Evolutionary conservation across 1,140 invertebrate genomes (phyloP).

Genomic region (Drosophila suzukii): DNA sequence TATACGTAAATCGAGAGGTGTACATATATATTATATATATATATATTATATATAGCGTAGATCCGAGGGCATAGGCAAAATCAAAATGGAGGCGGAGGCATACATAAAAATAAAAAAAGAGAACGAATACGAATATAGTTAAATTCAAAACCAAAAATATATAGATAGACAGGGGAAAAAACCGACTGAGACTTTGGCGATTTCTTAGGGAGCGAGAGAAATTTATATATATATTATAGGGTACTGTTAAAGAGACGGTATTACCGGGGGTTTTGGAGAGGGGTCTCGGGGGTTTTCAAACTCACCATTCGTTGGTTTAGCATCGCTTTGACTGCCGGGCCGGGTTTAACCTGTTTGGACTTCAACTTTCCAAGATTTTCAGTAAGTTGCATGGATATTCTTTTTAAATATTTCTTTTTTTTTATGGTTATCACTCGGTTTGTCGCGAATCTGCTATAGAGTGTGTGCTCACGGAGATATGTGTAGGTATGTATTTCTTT

Average conservation of each 20-base stretch:
- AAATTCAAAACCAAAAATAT: conserved; percentile 29
- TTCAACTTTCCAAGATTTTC: conserved; percentile 53
- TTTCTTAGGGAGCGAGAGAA: conserved; percentile 7
- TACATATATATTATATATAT: conserved; percentile 14
- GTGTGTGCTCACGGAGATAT: conserved; percentile 8
- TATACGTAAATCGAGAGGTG: conserved; percentile 8
- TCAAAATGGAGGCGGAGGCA: conserved; percentile 41
- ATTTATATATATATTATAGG: conserved; percentile 1
- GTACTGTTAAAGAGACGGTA: conserved; percentile 1
- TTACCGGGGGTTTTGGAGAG: not conserved
- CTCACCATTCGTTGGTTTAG: conserved; percentile 39
- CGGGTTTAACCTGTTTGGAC: conserved; percentile 48
- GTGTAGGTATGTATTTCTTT: not conserved
- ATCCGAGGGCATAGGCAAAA: conserved; percentile 37
- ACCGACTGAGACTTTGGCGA: conserved; percentile 13
- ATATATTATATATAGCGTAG: conserved; percentile 10
- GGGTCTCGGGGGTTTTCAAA: conserved; percentile 19
- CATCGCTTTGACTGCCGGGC: conserved; percentile 42
- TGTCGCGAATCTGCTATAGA: not conserved
- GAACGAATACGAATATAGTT: conserved; percentile 25
- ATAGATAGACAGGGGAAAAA: conserved; percentile 11
- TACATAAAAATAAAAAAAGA: not conserved
- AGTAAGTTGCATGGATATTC: conserved; percentile 24
- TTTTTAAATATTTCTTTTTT: not conserved
- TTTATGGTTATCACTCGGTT: not conserved